These are phyloP conservation scores for Danio tinwini DNA, from an alignment of 2,797 vertebrate genomes.

Conservation along the genomic window DNA sequence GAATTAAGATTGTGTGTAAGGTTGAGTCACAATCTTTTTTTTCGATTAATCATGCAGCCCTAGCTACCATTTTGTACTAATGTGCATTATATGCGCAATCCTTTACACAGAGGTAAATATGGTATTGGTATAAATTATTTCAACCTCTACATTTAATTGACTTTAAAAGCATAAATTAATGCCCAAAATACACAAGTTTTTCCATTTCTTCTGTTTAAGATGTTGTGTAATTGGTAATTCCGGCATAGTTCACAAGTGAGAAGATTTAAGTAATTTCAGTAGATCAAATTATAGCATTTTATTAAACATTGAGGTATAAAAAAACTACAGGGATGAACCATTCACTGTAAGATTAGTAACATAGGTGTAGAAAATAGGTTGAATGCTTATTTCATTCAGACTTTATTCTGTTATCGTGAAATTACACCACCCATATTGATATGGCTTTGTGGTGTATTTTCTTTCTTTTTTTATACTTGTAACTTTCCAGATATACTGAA, in stretches of 20 bases:
- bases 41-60: no score
- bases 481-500: neutral
- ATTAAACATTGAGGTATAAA: accelerated
- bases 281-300: neutral
- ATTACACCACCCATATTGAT: neutral
- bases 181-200: no score
- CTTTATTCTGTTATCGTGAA: neutral
- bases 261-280: neutral
- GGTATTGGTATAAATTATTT: no score
- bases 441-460: conserved; percentile 8
- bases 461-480: neutral
- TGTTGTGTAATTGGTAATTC: no score
- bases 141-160: no score
- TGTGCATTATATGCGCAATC: no score
- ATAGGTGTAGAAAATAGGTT: neutral
- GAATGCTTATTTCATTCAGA: neutral
- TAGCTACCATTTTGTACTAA: no score
- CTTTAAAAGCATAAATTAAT: no score
- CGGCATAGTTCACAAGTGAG: neutral
- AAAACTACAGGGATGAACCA: neutral
- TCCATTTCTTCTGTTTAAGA: no score
- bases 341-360: neutral
- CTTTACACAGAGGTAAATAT: no score
- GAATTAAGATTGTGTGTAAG: no score
- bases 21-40: no score